phyloP scores from a whole-genome alignment of 2,888 invertebrate species.

The Tricholauxania praeusta region DNA sequence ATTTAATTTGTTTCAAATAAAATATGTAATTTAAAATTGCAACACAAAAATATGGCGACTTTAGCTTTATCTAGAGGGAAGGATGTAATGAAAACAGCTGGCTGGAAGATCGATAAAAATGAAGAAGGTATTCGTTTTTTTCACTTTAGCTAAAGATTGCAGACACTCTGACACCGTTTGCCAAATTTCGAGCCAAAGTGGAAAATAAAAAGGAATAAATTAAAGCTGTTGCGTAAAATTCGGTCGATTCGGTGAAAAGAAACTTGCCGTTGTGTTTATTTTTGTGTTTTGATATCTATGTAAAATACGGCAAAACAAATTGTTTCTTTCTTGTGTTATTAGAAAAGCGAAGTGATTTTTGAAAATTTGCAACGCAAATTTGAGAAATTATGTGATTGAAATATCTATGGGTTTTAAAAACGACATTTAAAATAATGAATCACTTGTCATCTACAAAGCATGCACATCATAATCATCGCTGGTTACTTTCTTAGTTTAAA shows the following conservation, averaged over 20 bases:
- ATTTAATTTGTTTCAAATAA: background rate
- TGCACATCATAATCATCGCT: background rate
- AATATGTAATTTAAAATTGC: background rate
- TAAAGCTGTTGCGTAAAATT: slow-evolving; percentile 31
- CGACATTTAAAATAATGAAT: too few relatives aligned
- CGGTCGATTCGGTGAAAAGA: slow-evolving; percentile 4
- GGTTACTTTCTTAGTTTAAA: background rate
- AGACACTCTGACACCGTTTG: background rate
- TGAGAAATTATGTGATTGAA: background rate
- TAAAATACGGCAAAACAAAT: background rate
- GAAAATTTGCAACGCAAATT: slow-evolving; percentile 10
- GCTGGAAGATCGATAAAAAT: slow-evolving; percentile 63
- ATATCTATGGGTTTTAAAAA: too few relatives aligned
- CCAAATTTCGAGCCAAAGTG: background rate
- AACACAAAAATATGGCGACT: slow-evolving; percentile 45
- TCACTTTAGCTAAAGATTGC: background rate
- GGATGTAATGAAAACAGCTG: slow-evolving; percentile 60
- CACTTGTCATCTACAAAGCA: background rate
- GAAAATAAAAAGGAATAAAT: background rate
- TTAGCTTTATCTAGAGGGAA: slow-evolving; percentile 44
- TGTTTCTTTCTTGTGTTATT: slow-evolving; percentile 1
- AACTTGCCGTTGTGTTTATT: slow-evolving; percentile 17
- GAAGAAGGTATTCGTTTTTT: slow-evolving; percentile 55
- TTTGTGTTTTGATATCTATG: slow-evolving; percentile 8
- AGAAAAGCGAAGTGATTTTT: background rate